Percentiles rank a stretch among this genome's conserved stretches.
phyloP scores from a whole-genome alignment of 1,140 invertebrate genomes.

The Thaumetopoea pityocampa region DNA sequence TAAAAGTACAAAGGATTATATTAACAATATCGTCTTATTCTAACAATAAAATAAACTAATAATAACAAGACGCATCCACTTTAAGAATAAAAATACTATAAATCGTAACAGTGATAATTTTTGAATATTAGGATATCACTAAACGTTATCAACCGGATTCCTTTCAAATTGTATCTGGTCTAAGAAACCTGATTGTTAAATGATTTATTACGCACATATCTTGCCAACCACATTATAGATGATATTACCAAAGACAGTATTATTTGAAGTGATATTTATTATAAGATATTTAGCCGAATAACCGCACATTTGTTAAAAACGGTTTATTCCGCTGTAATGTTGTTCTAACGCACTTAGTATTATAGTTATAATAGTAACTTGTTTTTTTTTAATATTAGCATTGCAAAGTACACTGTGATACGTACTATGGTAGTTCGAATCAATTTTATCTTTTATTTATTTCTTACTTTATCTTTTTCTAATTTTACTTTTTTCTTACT shows the following conservation, averaged over 20 bases:
- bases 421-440: conserved; percentile 45
- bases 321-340: conserved; percentile 52
- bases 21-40: too few species aligned
- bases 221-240: conserved; percentile 24
- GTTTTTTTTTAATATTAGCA: conserved; percentile 36
- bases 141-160: too few species aligned
- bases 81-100: too few species aligned
- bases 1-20: too few species aligned
- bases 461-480: conserved; percentile 16
- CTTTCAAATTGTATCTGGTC: too few species aligned
- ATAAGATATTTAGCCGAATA: conserved; percentile 46
- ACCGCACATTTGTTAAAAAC: conserved; percentile 73
- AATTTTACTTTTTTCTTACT: conserved; percentile 16
- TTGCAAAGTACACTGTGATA: conserved; percentile 68
- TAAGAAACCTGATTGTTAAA: too few species aligned
- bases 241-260: conserved; percentile 72
- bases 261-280: conserved; percentile 48
- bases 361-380: too few species aligned
- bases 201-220: conserved; percentile 28
- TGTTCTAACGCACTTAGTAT: conserved; percentile 34
- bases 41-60: too few species aligned
- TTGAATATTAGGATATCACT: too few species aligned
- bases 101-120: too few species aligned
- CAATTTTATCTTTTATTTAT: conserved; percentile 14
- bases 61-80: too few species aligned